Percentiles rank a stretch among this genome's conserved stretches.
Conservation (phyloP, 2,113 vertebrate genomes). For the Nyctereutes procyonoides region DNA sequence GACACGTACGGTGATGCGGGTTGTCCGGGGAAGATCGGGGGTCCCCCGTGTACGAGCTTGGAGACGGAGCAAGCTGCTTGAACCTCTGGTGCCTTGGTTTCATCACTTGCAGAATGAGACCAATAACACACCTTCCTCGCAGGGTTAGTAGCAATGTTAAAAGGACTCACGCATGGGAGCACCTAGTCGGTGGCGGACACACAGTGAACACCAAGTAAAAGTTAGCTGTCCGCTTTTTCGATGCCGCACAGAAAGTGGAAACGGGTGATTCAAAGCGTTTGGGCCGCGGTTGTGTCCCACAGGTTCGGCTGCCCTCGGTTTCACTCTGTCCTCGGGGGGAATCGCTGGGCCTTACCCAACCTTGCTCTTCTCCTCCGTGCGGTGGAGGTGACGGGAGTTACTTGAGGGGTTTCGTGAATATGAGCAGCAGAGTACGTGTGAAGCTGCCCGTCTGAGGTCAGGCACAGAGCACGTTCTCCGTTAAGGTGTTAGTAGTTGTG, state of each 20-base stretch:
- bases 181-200: not conserved
- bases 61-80: not conserved
- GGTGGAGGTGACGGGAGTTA: not conserved
- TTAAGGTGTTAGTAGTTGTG: not conserved
- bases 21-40: not conserved
- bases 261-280: not conserved
- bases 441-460: not conserved
- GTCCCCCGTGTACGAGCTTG: not conserved
- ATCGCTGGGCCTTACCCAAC: not conserved
- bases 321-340: not conserved
- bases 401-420: not conserved
- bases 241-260: not conserved
- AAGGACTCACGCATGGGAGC: not conserved
- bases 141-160: not conserved
- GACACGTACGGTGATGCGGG: not conserved
- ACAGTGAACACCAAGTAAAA: not conserved
- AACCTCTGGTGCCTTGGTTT: not conserved
- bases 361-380: not conserved
- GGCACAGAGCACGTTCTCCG: not conserved
- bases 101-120: not conserved
- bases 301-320: not conserved
- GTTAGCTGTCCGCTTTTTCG: not conserved
- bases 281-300: not conserved
- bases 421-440: not conserved
- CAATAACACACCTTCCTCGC: not conserved